Base-by-base conservation (phyloP, 2,888 invertebrate genomes). In the Macaria liturata region DNA sequence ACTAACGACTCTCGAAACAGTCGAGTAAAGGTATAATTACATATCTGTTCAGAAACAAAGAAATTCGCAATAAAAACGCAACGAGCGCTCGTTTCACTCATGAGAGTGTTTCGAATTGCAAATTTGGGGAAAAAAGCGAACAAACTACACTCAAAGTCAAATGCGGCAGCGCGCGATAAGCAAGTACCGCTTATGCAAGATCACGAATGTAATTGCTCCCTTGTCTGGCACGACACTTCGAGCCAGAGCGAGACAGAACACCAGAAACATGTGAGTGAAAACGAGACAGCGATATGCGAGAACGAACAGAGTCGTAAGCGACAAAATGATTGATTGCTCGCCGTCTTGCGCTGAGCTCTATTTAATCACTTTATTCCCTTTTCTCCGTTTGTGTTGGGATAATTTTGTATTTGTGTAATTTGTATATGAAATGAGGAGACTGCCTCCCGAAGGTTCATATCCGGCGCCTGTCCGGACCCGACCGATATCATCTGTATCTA, bases 361-460 rank as follows among this genome's bases (percentile, higher is more conserved):
- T 92, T 92, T 92, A 92, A 92, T 92, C 92, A 92, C 92, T 92
- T 91, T 90, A 92, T 92, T 92, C 91, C 91, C 92, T 91, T 91
- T 92, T 91, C 91, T 91, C 84, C 90, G 89, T 91, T 91, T 91
- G 88, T 86, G 86, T 88, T 86, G 83, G 86, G 86, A 91, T 91
- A 87, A 91, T 91, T 91, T 91, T 84, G 88, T 90, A 90, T 90
- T 89, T 89, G 88, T 89, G 83, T 91, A 91, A 90, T 91, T 91
- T 91, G 91, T 91, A 88, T 88, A 85, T 78, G 85, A 84, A 90
- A 92, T 88, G 87, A 89, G 88, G 75, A 84, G 82, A 44, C 34
- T 76, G 76, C 80, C 80, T 80, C 78, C 83, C 78, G 78, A 77
- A 81, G 82, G 75, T 83, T 85, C 84, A 84, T 86, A 85, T 86